Evolutionary conservation across 2,113 vertebrate species (phyloP), one percentile per base, ranked within the genome.

Genomic region (Bos javanicus): DNA sequence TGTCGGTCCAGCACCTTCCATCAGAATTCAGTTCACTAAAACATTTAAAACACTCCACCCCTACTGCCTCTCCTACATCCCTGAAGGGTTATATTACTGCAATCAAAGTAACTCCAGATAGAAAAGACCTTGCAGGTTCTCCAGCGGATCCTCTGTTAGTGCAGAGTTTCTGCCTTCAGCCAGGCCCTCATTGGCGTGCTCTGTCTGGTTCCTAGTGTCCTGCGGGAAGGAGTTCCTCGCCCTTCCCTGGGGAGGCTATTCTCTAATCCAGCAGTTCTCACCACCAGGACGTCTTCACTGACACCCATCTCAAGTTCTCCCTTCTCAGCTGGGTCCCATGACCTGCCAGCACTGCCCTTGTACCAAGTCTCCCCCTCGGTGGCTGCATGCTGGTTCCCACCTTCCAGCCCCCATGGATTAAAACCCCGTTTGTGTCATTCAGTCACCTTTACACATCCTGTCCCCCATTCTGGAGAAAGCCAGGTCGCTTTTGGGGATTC

Each of bases 281-380:
- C 93, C 0, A 50, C 91, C 96, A 98, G 98, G 96, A 98, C 97
- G 97, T 90, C 91, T 95, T 96, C 87, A 93, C 50, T 90, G 98
- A 97, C 97, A 95, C 13, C 9, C 93, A 94, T 98, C 98, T 98
- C 28, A 15, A 85, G 59, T 90, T 97, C 95, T 94, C 81, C 86
- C 89, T 93, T 91, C 93, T 97, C 62, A 81, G 52, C 83, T 71
- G n/a, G 93, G 96, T 97, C 94, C 74, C 95, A 2, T 97, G 97
- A 94, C 89, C 33, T 16, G 50, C 52, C 48, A 83, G 43, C 43
- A 28, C 28, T 52, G 84, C 90, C 59, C 92, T 95, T 87, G 92
- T 94, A 28, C 64, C 60, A 4, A 78, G 50, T 25, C 71, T 87
- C 19, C 14, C 26, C 21, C 39, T 50, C 1, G 1, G 13, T 26